Percentiles rank a stretch among this genome's conserved stretches.
Evolutionary conservation across 2,113 vertebrate species (phyloP).

Genomic region (Oncorhynchus mykiss): DNA sequence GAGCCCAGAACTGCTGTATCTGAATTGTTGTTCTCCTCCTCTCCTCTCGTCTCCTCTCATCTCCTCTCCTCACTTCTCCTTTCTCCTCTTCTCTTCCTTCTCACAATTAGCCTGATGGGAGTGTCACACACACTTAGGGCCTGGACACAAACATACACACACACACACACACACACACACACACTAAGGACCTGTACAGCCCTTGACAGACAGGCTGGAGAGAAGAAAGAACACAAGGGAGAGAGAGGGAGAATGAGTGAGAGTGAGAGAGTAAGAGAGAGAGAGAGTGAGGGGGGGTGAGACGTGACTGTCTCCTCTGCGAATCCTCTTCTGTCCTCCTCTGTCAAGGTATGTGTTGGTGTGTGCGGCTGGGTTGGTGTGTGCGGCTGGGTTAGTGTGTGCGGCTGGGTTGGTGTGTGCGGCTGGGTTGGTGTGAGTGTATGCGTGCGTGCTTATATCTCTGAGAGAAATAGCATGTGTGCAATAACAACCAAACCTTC

Average conservation of each 20-base stretch:
- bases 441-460: neutral
- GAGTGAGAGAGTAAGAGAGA: neutral
- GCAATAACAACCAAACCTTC: neutral
- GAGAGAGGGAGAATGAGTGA: neutral
- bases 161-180: too few relatives aligned
- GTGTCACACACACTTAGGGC: constrained; percentile 43
- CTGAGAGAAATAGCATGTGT: too few relatives aligned
- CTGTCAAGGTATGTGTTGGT: constrained; percentile 15
- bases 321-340: constrained; percentile 27
- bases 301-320: constrained; percentile 26
- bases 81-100: constrained; percentile 16
- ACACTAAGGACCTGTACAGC: constrained; percentile 34
- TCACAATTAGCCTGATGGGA: constrained; percentile 59
- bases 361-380: neutral
- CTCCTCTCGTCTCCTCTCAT: neutral
- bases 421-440: too few relatives aligned
- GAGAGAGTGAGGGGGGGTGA: neutral
- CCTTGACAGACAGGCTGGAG: constrained; percentile 16
- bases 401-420: neutral
- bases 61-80: too few relatives aligned
- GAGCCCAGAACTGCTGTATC: constrained; percentile 17
- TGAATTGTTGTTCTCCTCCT: constrained; percentile 40
- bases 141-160: neutral
- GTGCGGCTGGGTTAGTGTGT: neutral
- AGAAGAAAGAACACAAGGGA: neutral